Evolutionary conservation across 2,113 vertebrate genomes (phyloP).

Genomic region (Channa maculata): DNA sequence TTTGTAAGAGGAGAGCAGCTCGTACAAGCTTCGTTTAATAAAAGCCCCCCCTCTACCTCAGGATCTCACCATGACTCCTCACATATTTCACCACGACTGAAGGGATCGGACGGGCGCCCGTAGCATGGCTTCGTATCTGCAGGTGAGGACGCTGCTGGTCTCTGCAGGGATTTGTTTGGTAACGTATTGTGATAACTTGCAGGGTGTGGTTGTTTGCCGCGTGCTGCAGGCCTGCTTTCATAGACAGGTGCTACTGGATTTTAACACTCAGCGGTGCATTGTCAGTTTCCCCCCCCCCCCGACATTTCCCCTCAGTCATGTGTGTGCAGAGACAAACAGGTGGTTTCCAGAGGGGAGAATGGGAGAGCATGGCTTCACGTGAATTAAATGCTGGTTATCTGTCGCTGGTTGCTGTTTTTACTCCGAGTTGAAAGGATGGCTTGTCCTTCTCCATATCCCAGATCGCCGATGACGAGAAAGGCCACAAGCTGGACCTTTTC

Average conservation of each 20-base stretch:
- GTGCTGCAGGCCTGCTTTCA: constrained; percentile 9
- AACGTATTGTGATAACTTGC: constrained; percentile 35
- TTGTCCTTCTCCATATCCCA: constrained; percentile 49
- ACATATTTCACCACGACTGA: constrained; percentile 33
- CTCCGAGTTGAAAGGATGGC: neutral
- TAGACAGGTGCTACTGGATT: neutral
- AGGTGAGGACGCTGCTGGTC: constrained; percentile 68
- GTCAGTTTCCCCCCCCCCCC: no score
- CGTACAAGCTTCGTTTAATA: constrained; percentile 36
- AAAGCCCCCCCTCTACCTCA: constrained; percentile 1
- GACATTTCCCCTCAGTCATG: neutral
- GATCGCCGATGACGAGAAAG: constrained; percentile 83
- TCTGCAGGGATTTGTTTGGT: neutral
- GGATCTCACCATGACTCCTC: constrained; percentile 59
- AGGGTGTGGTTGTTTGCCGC: constrained; percentile 51
- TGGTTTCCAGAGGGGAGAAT: no score
- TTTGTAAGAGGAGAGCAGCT: constrained; percentile 14
- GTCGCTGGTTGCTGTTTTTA: no score
- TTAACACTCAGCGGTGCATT: neutral
- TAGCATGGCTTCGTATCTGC: constrained; percentile 80
- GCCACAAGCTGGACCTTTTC: constrained; percentile 84
- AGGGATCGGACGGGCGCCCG: constrained; percentile 28
- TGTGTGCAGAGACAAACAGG: neutral
- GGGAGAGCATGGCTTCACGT: no score
- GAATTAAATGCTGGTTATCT: no score